Base-by-base conservation (phyloP, 2,888 invertebrate genomes). In the Spodoptera littoralis region DNA sequence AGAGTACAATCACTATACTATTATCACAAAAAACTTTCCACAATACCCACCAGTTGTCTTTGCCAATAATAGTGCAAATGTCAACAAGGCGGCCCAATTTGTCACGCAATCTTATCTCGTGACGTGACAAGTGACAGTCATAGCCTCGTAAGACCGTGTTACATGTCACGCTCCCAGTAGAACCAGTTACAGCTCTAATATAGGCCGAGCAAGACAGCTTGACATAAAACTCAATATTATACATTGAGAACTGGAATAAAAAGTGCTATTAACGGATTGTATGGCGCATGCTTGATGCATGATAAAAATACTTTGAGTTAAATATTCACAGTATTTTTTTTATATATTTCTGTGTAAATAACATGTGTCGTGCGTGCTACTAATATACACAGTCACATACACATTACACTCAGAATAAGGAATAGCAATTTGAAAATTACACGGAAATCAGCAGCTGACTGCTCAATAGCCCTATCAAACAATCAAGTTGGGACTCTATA, bases 21-120 rank as follows among this genome's bases (percentile, higher is more conserved):
- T 47, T 11, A 48, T 12, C 46, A 36, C 11, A 45, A 30, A 67
- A 52, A 30, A 22, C 8, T 30, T 56, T 52, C n/a, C 22, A 5
- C 43, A 41, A n/a, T 41, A 49, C n/a, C n/a, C 43, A 61, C 61
- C 48, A n/a, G 12, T 47, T 68, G 56, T 57, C 11, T 2, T 12
- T 22, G 12, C 53, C 65, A 75, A 78, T 71, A 79, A 75, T 72
- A 75, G 56, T 70, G 73, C 65, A 69, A 77, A 70, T 75, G 73
- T 58, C 77, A 70, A 68, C 65, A 57, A 51, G 46, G n/a, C 45
- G 11, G 36, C 66, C 69, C 65, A 74, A 80, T 82, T 81, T 81
- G 77, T 82, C 77, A 82, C 78, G 62, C 65, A 62, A 74, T 74
- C 70, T 71, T 70, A 76, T 72, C 76, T 72, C 55, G 47, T 71